Evolutionary conservation across 1,140 invertebrate species (phyloP).

Genomic region (Lethocerus indicus): DNA sequence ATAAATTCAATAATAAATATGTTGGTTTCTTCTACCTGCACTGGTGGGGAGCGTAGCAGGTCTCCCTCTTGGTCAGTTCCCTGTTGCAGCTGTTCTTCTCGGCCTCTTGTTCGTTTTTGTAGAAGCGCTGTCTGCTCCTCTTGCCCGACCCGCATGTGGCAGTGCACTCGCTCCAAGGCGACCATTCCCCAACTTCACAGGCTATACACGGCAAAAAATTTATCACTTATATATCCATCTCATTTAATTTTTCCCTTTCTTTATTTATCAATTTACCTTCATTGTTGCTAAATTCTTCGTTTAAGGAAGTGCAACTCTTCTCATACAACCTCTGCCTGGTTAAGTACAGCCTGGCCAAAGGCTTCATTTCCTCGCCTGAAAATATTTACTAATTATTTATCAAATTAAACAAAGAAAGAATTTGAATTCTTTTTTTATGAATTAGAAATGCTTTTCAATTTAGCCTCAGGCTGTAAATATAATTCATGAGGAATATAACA

Average conservation of each 20-base stretch:
- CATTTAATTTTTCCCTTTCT: too few species aligned
- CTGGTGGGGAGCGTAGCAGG: conserved; percentile 29
- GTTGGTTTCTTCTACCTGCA: conserved; percentile 25
- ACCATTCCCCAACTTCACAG: conserved; percentile 29
- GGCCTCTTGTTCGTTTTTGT: conserved; percentile 23
- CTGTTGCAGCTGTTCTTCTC: conserved; percentile 31
- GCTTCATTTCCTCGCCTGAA: conserved; percentile 65
- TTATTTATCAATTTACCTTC: too few species aligned
- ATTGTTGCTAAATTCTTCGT: conserved; percentile 20
- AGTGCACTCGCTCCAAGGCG: conserved; percentile 29
- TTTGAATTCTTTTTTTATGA: background rate
- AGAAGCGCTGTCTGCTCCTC: conserved; percentile 25
- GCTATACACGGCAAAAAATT: conserved; percentile 16
- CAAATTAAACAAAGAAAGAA: too few species aligned
- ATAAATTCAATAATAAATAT: too few species aligned
- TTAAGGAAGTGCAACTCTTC: conserved; percentile 48
- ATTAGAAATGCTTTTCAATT: background rate
- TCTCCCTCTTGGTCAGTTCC: conserved; percentile 30
- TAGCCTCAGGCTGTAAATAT: background rate
- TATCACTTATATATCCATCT: background rate
- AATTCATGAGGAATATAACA: too few species aligned
- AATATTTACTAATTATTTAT: too few species aligned
- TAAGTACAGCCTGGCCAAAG: conserved; percentile 67
- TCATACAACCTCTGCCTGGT: conserved; percentile 71
- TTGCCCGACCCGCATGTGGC: conserved; percentile 29